Evolutionary conservation across 1,140 invertebrate genomes (phyloP), one percentile per base, ranked within the genome.

Genomic region (Heliconius nattereri): DNA sequence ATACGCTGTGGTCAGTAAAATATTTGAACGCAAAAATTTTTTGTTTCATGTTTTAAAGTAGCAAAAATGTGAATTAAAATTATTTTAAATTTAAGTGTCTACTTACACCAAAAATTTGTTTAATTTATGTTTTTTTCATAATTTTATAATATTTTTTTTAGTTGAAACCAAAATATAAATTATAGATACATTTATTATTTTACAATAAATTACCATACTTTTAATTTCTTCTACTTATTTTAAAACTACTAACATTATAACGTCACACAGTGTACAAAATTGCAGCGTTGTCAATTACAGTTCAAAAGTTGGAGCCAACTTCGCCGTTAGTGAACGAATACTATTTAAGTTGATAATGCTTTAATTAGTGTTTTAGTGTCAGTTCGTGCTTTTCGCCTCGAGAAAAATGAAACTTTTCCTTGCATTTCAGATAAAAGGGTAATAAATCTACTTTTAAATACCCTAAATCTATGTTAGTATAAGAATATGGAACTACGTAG

Each of bases 341-440:
- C 71, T 73, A 57, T 75, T 75, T 32, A 57, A 75, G 26, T 75
- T 57, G 73, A 32, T 75, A 75, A 75, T 75, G 49, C 23, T 75
- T 66, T 66, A 66, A 57, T 75, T 75, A 75, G 73, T 32, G 52
- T 52, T 75, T 29, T 54, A 54, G 45, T 40, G 45, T 32, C 73
- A 57, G 73, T 40, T 75, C 73, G 45, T 75, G 49, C 54, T 49
- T 75, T 75, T 54, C 49, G 26, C 52, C 23, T 19, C 19, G 32
- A 75, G 73, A 73, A 73, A 73, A 73, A 66, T 66, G 13, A 66
- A 66, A 66, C 23, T 66, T 66, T 66, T 66, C 60, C 23, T 66
- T 66, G 60, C 60, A 66, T 66, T 66, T 29, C 26, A 66, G 60
- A 66, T 66, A 66, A 66, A 29, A 66, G 60, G 60, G 60, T 66